Base-by-base conservation (phyloP, 2,113 vertebrate species). In the Mobula birostris region DNA sequence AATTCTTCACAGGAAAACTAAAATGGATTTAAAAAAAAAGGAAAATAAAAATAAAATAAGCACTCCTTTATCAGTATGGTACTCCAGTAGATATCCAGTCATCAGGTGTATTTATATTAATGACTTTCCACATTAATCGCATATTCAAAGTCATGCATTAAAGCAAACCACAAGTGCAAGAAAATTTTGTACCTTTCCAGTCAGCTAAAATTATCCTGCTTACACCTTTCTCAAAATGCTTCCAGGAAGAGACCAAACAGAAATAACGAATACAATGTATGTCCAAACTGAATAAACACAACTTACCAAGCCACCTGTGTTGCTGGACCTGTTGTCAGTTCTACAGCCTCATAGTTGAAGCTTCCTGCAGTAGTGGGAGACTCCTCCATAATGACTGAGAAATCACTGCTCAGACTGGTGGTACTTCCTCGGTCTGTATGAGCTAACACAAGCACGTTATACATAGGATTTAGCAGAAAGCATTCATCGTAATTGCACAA, bases 331-430 rank as follows among this genome's bases (percentile, higher is more conserved):
- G 96, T 95, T 88, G 97, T 96, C 94, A 97, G 96, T 95, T 99
- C 99, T 95, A 97, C 95, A 0, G 96, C 94, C 95, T 99, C 98
- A 1, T 96, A 97, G 92, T 96, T 97, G 95, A 98, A 96, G 95
- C 97, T 98, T 95, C 97, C 98, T 48, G 96, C 95, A 0, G 96
- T 97, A 94, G 97, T 96, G 17, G 97, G 97, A 3, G 97, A 97
- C 82, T 98, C 98, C 95, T 99, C 99, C 94, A 98, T 97, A 94
- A 99, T 98, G 66, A 99, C 97, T 78, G 98, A 99, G 95, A 99
- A 99, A 95, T 98, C 98, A 0, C 99, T 99, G 97, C 98, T 98
- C 94, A 99, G 97, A 95, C 99, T 99, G 77, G 98, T 99, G 95
- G 97, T 97, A 95, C 99, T 99, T 95, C 98, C 99, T 48, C 98